Percentiles rank a stretch among this genome's conserved stretches.
These are phyloP conservation scores for Wiebesia pumilae DNA, from an alignment of 1,140 invertebrate species.

Conservation along the genomic window DNA sequence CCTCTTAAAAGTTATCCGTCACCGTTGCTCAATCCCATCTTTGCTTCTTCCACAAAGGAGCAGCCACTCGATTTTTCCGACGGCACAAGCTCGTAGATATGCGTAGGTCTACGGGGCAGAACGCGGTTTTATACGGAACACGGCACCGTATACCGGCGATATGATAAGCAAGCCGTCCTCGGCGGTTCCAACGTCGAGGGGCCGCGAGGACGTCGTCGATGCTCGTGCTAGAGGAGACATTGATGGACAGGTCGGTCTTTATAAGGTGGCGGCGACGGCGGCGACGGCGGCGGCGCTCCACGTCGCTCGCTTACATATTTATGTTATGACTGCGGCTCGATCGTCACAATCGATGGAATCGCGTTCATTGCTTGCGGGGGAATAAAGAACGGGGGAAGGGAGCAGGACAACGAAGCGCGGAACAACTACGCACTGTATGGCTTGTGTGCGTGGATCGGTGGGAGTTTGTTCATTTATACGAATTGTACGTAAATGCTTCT, in stretches of 20 bases:
- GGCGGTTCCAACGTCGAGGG: constrained; percentile 64
- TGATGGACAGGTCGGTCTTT: constrained; percentile 74
- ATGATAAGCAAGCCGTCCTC: constrained; percentile 65
- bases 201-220: constrained; percentile 58
- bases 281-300: constrained; percentile 29
- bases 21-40: constrained; percentile 45
- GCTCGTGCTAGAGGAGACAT: constrained; percentile 66
- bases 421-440: too few species aligned
- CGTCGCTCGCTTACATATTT: constrained; percentile 72
- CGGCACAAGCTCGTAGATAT: background rate
- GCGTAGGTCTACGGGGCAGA: background rate
- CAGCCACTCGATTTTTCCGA: constrained; percentile 21
- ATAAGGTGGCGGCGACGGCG: constrained; percentile 63
- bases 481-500: too few species aligned
- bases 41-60: constrained; percentile 10
- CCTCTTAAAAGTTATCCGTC: constrained; percentile 50
- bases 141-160: constrained; percentile 51
- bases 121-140: constrained; percentile 57
- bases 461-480: too few species aligned
- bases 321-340: constrained; percentile 72
- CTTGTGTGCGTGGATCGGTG: too few species aligned
- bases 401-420: too few species aligned
- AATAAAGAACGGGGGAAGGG: too few species aligned
- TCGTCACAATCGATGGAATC: constrained; percentile 75
- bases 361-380: too few species aligned